phyloP scores from a whole-genome alignment of 2,113 vertebrate species.

The Melanocharis versteri region DNA sequence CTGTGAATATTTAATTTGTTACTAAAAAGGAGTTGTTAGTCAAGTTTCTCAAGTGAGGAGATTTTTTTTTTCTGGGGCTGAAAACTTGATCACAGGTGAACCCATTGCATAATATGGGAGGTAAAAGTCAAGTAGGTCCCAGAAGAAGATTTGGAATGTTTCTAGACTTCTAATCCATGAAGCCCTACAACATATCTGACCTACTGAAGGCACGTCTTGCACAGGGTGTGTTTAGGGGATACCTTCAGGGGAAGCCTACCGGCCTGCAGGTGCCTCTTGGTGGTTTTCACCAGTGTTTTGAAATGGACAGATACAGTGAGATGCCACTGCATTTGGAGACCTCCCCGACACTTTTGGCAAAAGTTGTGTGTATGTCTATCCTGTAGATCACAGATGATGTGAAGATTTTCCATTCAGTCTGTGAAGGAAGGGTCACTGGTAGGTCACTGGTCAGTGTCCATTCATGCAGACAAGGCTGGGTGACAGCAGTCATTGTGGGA shows the following conservation, averaged over 20 bases:
- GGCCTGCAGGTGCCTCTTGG: neutral
- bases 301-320: neutral
- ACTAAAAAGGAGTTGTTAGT: neutral
- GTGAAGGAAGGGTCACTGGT: neutral
- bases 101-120: neutral
- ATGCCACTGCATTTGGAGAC: neutral
- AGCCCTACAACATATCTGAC: neutral
- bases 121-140: neutral
- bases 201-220: neutral
- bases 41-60: neutral
- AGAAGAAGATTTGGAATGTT: neutral
- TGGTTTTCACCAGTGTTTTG: neutral
- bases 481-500: neutral
- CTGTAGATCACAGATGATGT: neutral
- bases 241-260: neutral
- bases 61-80: neutral
- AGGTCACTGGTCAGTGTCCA: neutral
- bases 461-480: neutral
- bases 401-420: neutral
- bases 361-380: neutral
- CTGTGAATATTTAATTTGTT: neutral
- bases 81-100: neutral
- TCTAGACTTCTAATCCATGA: neutral
- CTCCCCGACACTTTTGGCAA: neutral
- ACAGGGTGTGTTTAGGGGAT: neutral